phyloP scores from a whole-genome alignment of 2,113 vertebrate species.

The Budorcas taxicolor region DNA sequence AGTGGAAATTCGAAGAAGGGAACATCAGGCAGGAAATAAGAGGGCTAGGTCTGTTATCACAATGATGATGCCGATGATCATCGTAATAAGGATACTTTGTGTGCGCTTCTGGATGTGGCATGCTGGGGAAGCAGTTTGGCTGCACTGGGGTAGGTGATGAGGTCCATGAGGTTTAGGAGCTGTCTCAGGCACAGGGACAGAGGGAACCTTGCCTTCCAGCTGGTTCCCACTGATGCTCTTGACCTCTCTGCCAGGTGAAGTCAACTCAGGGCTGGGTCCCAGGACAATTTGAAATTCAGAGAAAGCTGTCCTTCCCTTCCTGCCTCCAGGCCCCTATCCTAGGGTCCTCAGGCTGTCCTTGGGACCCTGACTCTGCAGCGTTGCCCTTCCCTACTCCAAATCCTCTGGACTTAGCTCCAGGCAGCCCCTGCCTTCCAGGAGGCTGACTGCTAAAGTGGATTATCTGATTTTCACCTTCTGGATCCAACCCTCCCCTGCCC shows the following conservation, averaged over 20 bases:
- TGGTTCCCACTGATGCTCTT: background rate
- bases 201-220: background rate
- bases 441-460: background rate
- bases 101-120: rapidly evolving
- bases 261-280: background rate
- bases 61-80: background rate
- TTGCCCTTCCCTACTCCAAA: no score
- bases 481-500: no score
- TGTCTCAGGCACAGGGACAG: background rate
- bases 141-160: background rate
- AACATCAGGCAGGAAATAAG: background rate
- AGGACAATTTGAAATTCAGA: background rate
- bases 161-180: background rate
- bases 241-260: background rate
- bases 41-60: background rate
- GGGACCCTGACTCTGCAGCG: background rate
- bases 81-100: no score
- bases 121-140: background rate
- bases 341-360: background rate
- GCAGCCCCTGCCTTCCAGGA: background rate
- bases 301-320: background rate
- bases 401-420: no score
- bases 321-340: background rate
- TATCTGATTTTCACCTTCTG: background rate
- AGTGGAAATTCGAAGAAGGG: constrained; percentile 7